Base-by-base conservation (phyloP, 2,888 invertebrate genomes). In the Lobophora halterata region DNA sequence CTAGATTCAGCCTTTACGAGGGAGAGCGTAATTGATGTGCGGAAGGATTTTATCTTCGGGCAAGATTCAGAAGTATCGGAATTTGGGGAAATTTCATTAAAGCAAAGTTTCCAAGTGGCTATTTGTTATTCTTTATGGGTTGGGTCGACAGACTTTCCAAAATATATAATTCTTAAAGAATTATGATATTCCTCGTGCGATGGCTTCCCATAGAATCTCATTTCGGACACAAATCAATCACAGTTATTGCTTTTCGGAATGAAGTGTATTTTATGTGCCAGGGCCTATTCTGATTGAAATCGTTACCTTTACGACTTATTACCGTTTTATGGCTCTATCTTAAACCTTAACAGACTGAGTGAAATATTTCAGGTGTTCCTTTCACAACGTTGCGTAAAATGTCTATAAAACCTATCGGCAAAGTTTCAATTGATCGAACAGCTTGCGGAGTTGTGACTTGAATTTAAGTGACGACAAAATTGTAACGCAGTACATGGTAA, bases 21-120 rank as follows among this genome's bases (percentile, higher is more conserved):
- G 32, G 40, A 14, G 40, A 25, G 38, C 35, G 52, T 52, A 52
- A 63, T 61, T 58, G 57, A 57, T 53, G 51, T 35, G 49, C 41
- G 52, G 46, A 52, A 49, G 52, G 49, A 42, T 52, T 55, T 55
- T 50, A 50, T 52, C 50, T 47, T 28, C 42, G 29, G 33, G 33
- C 34, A 26, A 35, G 35, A 31, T 14, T 39, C 35, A 19, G 35
- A 38, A 39, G 34, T 51, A 42, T 46, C 39, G 41, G 34, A 29
- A 46, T 48, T 48, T 34, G 26, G 36, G 21, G 19, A 40, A 43
- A 42, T 36, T 42, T 36, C 27, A 36, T 42, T 36, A 36, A 36
- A 42, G 36, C 32, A 36, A 42, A 36, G 42, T 42, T 42, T 42
- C 26, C 23, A 35, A 42, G 42, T 42, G 36, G 23, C 42, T 42